These are phyloP conservation scores for Coregonus clupeaformis DNA, from an alignment of 2,113 vertebrate species.

Conservation along the genomic window DNA sequence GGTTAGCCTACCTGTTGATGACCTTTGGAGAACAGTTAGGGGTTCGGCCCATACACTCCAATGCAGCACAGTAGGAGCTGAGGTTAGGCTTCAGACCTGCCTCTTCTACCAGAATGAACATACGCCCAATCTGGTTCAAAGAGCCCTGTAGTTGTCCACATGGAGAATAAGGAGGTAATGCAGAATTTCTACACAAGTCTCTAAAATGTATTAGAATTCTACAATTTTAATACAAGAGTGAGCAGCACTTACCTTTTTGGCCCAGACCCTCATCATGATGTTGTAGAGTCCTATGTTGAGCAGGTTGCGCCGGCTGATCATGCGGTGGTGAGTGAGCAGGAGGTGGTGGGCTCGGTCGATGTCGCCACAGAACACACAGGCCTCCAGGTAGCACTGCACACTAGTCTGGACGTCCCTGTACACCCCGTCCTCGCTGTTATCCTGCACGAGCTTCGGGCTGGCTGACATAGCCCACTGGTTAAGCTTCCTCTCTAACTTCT, in stretches of 20 bases:
- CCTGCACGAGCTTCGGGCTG: neutral
- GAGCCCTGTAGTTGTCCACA: constrained; percentile 63
- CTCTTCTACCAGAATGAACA: constrained; percentile 79
- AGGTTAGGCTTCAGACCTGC: constrained; percentile 71
- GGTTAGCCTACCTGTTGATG: constrained; percentile 72
- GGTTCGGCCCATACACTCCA: constrained; percentile 85
- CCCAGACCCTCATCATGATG: constrained; percentile 80
- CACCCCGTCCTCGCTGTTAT: constrained; percentile 15
- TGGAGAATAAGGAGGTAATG: no score
- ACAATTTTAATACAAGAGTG: no score
- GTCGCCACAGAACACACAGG: constrained; percentile 73
- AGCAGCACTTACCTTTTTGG: constrained; percentile 78
- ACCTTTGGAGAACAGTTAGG: constrained; percentile 3
- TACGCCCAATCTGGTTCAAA: constrained; percentile 61
- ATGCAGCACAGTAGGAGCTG: constrained; percentile 70
- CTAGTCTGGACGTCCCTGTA: constrained; percentile 51
- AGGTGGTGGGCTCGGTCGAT: constrained; percentile 72
- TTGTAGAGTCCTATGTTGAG: constrained; percentile 78
- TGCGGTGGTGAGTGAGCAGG: constrained; percentile 69
- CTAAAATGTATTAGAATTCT: no score
- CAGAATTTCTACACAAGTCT: neutral
- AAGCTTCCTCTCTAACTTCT: constrained; percentile 51
- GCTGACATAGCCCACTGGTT: constrained; percentile 18
- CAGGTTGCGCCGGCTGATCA: constrained; percentile 32
- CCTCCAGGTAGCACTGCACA: constrained; percentile 77